These are phyloP conservation scores for Listronotus oregonensis DNA, from an alignment of 1,140 invertebrate genomes.

Conservation along the genomic window DNA sequence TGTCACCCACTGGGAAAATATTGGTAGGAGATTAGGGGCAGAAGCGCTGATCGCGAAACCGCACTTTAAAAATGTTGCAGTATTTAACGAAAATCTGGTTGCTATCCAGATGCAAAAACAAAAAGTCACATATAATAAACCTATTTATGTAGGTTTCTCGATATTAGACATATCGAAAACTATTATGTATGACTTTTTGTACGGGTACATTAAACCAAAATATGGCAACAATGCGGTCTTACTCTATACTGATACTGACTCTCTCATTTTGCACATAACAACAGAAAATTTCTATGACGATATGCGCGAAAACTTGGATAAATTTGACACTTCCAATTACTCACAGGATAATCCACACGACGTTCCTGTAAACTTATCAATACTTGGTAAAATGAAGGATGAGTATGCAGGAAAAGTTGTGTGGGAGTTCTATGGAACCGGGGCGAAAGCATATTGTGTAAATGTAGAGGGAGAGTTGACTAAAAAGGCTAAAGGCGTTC, in stretches of 20 bases:
- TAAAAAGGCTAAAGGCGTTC: constrained; percentile 47
- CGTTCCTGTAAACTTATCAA: constrained; percentile 31
- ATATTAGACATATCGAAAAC: constrained; percentile 53
- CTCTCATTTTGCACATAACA: constrained; percentile 37
- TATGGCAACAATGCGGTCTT: constrained; percentile 34
- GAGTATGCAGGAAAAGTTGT: constrained; percentile 15
- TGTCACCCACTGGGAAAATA: no score
- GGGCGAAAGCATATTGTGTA: constrained; percentile 24
- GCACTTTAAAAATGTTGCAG: constrained; percentile 41
- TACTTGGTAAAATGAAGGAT: constrained; percentile 17
- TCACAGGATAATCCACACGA: constrained; percentile 31
- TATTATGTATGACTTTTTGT: constrained; percentile 41
- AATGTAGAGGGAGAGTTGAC: constrained; percentile 5
- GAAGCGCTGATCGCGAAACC: constrained; percentile 48
- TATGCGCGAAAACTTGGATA: constrained; percentile 33
- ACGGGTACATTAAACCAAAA: constrained; percentile 37
- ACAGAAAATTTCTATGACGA: constrained; percentile 37
- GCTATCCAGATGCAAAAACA: constrained; percentile 51
- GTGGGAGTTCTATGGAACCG: constrained; percentile 9
- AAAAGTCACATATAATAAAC: constrained; percentile 53
- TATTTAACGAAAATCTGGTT: constrained; percentile 52
- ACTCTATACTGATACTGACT: constrained; percentile 47
- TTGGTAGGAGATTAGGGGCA: constrained; percentile 38
- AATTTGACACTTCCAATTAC: constrained; percentile 47
- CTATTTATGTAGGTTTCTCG: constrained; percentile 55